phyloP scores from a whole-genome alignment of 2,797 vertebrate genomes.

The Gadopsis bispinosus region DNA sequence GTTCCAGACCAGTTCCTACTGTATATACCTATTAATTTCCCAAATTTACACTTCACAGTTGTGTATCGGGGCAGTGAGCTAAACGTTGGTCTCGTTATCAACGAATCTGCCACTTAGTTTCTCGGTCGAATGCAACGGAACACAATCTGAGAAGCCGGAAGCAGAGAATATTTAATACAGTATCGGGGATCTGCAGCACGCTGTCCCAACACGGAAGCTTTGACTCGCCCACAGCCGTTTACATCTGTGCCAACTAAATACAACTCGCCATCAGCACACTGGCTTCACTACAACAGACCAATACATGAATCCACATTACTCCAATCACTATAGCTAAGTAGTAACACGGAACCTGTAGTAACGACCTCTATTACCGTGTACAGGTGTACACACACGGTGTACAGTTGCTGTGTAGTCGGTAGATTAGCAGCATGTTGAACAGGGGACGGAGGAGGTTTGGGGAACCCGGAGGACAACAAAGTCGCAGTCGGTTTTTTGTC shows the following conservation, averaged over 20 bases:
- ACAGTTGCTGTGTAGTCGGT: constrained; percentile 22
- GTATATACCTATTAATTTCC: not conserved
- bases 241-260: constrained; percentile 24
- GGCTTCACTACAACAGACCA: constrained; percentile 46
- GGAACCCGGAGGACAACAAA: constrained; percentile 12
- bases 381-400: constrained; percentile 5
- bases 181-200: constrained; percentile 14
- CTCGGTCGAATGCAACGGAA: not conserved
- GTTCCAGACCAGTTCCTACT: not conserved
- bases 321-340: constrained; percentile 33
- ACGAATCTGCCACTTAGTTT: not conserved
- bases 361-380: constrained; percentile 30
- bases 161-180: not conserved
- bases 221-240: constrained; percentile 38
- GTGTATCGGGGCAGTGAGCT: not conserved
- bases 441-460: not conserved
- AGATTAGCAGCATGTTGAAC: constrained; percentile 20
- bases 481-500: not conserved
- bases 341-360: constrained; percentile 26
- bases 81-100: not conserved
- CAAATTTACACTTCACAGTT: not conserved
- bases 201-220: constrained; percentile 17
- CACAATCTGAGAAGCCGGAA: not conserved
- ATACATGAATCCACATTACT: constrained; percentile 40
- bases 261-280: constrained; percentile 21